phyloP scores from a whole-genome alignment of 2,113 vertebrate species.

The Martes martes region DNA sequence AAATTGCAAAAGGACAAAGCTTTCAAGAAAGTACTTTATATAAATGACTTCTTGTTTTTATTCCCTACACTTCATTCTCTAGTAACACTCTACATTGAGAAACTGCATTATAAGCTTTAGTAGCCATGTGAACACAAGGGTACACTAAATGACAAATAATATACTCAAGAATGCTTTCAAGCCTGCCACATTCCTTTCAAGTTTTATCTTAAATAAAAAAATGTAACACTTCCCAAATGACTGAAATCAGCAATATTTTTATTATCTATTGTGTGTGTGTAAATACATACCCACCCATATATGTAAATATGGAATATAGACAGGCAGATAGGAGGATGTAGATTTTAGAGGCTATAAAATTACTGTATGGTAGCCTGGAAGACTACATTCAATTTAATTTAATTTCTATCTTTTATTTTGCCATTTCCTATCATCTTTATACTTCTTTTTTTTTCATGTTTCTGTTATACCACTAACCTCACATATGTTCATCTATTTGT shows the following conservation, averaged over 20 bases:
- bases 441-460: neutral
- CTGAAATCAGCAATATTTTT: neutral
- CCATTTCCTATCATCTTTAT: neutral
- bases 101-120: neutral
- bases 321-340: neutral
- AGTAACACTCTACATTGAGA: neutral
- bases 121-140: neutral
- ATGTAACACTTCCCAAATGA: neutral
- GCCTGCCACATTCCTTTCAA: neutral
- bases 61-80: neutral
- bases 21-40: neutral
- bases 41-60: neutral
- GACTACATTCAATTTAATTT: neutral
- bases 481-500: neutral
- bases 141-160: neutral
- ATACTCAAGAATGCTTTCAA: neutral
- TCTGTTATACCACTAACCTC: neutral
- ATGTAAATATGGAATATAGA: neutral
- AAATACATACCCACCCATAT: neutral
- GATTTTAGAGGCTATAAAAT: neutral
- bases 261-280: neutral
- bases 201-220: constrained; percentile 4
- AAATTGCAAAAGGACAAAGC: neutral
- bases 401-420: neutral
- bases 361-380: neutral